Percentiles rank a stretch among this genome's conserved stretches.
Conservation (phyloP, 2,797 vertebrate species). For the Gymnothorax reevesii region DNA sequence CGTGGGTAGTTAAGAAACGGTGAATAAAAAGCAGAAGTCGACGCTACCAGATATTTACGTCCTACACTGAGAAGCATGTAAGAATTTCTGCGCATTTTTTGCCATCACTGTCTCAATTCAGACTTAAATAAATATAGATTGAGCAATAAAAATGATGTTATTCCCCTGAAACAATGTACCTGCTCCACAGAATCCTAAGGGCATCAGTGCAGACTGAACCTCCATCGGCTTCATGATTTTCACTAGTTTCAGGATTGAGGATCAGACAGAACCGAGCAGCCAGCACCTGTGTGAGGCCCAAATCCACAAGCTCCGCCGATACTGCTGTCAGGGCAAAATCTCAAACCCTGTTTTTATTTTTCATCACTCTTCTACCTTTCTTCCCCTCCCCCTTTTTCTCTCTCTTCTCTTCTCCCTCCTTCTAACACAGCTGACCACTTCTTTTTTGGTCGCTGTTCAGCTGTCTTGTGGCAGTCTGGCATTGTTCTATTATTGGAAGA, state of each 20-base stretch:
- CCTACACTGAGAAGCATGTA: too few relatives aligned
- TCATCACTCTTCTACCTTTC: neutral
- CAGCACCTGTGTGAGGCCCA: neutral
- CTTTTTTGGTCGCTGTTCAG: slow-evolving; percentile 22
- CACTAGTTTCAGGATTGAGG: neutral
- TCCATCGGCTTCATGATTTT: neutral
- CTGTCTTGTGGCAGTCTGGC: slow-evolving; percentile 11
- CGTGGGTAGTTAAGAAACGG: too few relatives aligned
- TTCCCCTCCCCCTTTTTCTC: neutral
- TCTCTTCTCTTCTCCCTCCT: neutral
- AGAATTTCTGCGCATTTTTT: too few relatives aligned
- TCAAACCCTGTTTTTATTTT: neutral
- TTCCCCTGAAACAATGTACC: neutral
- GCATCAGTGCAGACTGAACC: neutral
- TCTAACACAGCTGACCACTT: neutral
- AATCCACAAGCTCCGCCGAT: neutral
- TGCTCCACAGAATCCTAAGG: neutral
- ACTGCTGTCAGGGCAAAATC: neutral
- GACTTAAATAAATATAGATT: neutral
- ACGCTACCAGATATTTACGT: too few relatives aligned
- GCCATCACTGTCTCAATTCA: too few relatives aligned
- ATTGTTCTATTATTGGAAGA: slow-evolving; percentile 53
- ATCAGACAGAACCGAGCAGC: neutral
- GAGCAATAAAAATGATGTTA: neutral
- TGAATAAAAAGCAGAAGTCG: too few relatives aligned